Percentiles rank a stretch among this genome's conserved stretches.
These are phyloP conservation scores for Polyploca ridens DNA, from an alignment of 2,888 invertebrate species.

Conservation along the genomic window DNA sequence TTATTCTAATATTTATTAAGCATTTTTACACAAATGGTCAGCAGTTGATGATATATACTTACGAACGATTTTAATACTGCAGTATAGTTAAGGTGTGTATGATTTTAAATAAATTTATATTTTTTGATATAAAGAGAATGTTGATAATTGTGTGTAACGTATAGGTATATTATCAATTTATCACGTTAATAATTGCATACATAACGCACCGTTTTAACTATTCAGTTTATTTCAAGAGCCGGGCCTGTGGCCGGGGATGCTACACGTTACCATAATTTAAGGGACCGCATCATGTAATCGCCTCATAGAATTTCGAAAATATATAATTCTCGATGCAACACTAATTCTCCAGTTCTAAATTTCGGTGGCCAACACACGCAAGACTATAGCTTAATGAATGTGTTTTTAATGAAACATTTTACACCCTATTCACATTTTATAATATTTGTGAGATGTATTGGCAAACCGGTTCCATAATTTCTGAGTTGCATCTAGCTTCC, in stretches of 20 bases:
- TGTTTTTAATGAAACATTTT: no score
- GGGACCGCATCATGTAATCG: not conserved
- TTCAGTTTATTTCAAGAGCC: not conserved
- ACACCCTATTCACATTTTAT: no score
- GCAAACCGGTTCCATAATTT: no score
- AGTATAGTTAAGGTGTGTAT: not conserved
- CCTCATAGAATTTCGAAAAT: no score
- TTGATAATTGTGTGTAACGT: not conserved
- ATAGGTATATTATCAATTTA: not conserved
- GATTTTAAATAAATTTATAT: not conserved
- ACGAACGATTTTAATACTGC: constrained; percentile 1
- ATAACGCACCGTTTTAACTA: not conserved
- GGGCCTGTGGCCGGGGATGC: no score
- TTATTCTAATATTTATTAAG: not conserved
- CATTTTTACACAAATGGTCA: not conserved
- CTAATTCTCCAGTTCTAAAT: no score
- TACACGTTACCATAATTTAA: no score
- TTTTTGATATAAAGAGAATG: constrained; percentile 1
- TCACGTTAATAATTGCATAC: not conserved
- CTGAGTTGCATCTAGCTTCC: no score
- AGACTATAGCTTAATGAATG: no score
- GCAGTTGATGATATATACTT: not conserved
- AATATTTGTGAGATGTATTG: no score
- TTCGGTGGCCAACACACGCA: no score
- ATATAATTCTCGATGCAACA: no score